Evolutionary conservation across 2,113 vertebrate species (phyloP).

Genomic region (Gopherus flavomarginatus): DNA sequence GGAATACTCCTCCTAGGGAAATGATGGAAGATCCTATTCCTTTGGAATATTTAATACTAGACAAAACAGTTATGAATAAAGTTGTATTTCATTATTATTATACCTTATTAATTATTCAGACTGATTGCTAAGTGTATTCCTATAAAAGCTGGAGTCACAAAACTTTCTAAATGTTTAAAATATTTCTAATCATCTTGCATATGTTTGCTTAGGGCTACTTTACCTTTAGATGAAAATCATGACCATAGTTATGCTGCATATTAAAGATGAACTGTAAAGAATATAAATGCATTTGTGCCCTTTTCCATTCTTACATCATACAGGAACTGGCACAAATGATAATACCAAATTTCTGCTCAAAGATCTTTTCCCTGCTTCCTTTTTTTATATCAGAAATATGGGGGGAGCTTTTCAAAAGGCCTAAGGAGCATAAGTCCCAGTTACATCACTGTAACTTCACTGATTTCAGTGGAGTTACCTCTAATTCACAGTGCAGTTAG

Average conservation of each 20-base stretch:
- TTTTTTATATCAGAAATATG: not conserved
- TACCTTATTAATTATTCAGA: not conserved
- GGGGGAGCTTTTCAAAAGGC: not conserved
- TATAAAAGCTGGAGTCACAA: not conserved
- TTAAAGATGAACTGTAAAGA: not conserved
- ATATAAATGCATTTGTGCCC: not conserved
- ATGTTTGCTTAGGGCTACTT: not conserved
- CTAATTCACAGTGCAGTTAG: not conserved
- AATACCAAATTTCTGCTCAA: not conserved
- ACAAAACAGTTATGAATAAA: not conserved
- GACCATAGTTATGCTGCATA: not conserved
- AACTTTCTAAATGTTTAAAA: not conserved
- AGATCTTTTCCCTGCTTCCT: accelerated
- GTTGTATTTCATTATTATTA: not conserved
- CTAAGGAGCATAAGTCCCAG: not conserved
- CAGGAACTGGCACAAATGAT: not conserved
- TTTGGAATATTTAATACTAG: not conserved
- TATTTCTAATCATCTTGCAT: not conserved
- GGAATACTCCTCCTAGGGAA: not conserved
- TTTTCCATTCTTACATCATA: not conserved
- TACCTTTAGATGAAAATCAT: not conserved
- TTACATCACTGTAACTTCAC: not conserved
- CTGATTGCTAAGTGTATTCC: not conserved
- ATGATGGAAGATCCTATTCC: not conserved
- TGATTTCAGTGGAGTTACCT: not conserved